Conservation (phyloP, 2,888 invertebrate genomes). For the Sinelater perroti region DNA sequence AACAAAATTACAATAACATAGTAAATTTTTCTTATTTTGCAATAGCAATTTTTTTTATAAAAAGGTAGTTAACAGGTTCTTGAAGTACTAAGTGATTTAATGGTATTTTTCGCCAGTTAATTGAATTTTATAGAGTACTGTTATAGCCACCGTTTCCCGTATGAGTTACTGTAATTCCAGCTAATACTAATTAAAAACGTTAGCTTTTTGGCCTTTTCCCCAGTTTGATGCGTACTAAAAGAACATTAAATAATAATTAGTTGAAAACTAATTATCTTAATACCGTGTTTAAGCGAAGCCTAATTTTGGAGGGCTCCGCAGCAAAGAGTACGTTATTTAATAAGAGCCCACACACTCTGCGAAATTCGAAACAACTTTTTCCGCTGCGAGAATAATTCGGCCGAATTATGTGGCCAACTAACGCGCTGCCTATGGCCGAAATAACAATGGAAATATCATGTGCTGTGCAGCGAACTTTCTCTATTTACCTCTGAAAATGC, state of each 20-base stretch:
- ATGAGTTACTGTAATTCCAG: too few species aligned
- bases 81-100: too few species aligned
- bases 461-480: not conserved
- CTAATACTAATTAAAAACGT: constrained; percentile 19
- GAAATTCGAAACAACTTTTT: constrained; percentile 13
- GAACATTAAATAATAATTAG: constrained; percentile 30
- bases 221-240: constrained; percentile 21
- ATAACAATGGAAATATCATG: constrained; percentile 11
- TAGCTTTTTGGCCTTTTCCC: constrained; percentile 9
- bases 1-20: too few species aligned
- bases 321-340: constrained; percentile 22
- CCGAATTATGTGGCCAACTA: constrained; percentile 13
- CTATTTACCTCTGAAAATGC: not conserved
- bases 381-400: constrained; percentile 12
- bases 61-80: too few species aligned
- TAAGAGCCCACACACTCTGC: constrained; percentile 15
- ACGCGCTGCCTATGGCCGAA: constrained; percentile 13
- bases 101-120: too few species aligned
- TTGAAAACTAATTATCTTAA: constrained; percentile 31
- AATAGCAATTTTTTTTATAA: too few species aligned
- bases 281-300: constrained; percentile 24
- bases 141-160: too few species aligned
- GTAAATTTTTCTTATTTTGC: too few species aligned
- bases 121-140: too few species aligned
- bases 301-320: constrained; percentile 27